Evolutionary conservation across 2,113 vertebrate species (phyloP).

Genomic region (Pleuronectes platessa): DNA sequence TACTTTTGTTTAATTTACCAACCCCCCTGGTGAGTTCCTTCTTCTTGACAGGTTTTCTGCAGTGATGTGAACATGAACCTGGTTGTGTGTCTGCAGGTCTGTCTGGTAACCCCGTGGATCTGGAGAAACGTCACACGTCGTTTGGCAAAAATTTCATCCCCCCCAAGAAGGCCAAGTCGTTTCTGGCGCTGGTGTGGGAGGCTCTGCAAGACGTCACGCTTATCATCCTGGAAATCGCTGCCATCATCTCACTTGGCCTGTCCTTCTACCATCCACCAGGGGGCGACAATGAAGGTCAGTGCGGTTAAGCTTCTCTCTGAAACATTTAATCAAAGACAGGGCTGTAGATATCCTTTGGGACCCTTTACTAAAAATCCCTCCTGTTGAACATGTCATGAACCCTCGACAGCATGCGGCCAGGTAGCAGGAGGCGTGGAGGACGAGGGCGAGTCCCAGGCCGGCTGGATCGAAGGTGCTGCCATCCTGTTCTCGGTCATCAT

Average conservation of each 20-base stretch:
- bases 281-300: conserved; percentile 82
- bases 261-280: conserved; percentile 95
- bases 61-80: not conserved
- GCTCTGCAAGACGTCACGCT: conserved; percentile 97
- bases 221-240: conserved; percentile 96
- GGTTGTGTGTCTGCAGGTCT: conserved; percentile 81
- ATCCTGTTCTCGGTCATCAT: conserved; percentile 96
- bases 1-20: not conserved
- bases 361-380: not conserved
- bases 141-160: conserved; percentile 95
- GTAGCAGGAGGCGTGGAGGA: conserved; percentile 79
- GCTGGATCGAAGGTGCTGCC: conserved; percentile 97
- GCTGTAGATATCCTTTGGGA: not conserved
- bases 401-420: conserved; percentile 83
- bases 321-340: not conserved
- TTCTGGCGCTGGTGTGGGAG: conserved; percentile 97
- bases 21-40: not conserved
- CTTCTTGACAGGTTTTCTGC: not conserved
- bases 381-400: too few species aligned
- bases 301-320: not conserved
- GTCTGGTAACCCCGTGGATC: conserved; percentile 90
- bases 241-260: conserved; percentile 94
- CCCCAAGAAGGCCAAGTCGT: conserved; percentile 95
- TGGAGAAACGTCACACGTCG: conserved; percentile 89
- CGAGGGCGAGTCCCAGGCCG: conserved; percentile 91